Evolutionary conservation across 2,113 vertebrate species (phyloP).

Genomic region (Gorsachius goisagi): DNA sequence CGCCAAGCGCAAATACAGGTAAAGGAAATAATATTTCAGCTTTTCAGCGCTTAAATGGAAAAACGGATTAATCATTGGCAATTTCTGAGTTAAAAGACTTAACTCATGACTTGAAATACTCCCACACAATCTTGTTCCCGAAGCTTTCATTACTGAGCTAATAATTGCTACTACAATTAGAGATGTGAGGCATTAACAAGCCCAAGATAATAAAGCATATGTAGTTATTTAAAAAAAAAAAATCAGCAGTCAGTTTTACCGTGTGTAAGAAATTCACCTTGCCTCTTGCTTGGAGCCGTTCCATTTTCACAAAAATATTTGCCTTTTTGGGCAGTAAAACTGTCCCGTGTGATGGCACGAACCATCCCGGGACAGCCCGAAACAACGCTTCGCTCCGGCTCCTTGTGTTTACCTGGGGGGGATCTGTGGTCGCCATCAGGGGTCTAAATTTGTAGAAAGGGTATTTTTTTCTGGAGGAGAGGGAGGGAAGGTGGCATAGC

Average conservation of each 20-base stretch:
- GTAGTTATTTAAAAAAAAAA: slow-evolving; percentile 52
- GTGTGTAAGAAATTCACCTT: background rate
- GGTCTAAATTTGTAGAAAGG: background rate
- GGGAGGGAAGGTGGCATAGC: background rate
- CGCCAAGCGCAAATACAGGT: slow-evolving; percentile 56
- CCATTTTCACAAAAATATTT: background rate
- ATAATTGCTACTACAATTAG: slow-evolving; percentile 71
- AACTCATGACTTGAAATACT: slow-evolving; percentile 64
- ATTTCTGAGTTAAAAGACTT: slow-evolving; percentile 74
- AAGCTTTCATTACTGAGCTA: slow-evolving; percentile 68
- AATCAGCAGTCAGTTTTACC: background rate
- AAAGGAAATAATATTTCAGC: slow-evolving; percentile 69
- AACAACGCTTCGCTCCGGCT: background rate
- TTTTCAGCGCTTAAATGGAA: slow-evolving; percentile 45
- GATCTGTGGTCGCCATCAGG: background rate
- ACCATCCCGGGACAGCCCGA: background rate
- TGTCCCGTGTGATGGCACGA: background rate
- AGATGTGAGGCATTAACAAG: slow-evolving; percentile 50
- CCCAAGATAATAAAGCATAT: slow-evolving; percentile 60
- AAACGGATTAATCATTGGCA: slow-evolving; percentile 72
- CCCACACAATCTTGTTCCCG: slow-evolving; percentile 66
- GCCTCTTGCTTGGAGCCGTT: background rate
- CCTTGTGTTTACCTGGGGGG: background rate
- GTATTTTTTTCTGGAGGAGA: background rate
- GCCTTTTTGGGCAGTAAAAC: background rate